Percentiles rank a stretch among this genome's conserved stretches.
phyloP scores from a whole-genome alignment of 2,113 vertebrate genomes.

The Paedocypris sp. region DNA sequence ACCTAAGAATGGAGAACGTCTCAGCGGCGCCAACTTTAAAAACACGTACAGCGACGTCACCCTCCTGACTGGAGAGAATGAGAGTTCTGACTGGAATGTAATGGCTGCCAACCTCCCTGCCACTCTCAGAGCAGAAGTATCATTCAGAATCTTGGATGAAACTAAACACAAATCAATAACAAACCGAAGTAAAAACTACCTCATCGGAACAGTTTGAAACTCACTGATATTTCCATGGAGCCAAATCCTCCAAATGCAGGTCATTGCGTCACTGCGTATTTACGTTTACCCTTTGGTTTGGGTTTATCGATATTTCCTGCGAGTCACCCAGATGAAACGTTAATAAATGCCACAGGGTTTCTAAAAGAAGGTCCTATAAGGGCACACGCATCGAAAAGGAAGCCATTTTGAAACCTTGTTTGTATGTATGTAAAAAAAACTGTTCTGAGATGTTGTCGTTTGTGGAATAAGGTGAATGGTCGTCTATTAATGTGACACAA shows the following conservation, averaged over 20 bases:
- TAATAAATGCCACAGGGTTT: not conserved
- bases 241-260: not conserved
- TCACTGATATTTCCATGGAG: not conserved
- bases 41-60: too few relatives aligned
- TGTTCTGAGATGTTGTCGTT: constrained; percentile 52
- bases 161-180: not conserved
- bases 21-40: constrained; percentile 26
- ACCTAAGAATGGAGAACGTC: constrained; percentile 36
- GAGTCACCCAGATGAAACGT: too few relatives aligned
- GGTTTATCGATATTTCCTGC: too few relatives aligned
- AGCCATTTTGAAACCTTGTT: not conserved
- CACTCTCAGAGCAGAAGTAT: not conserved
- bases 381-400: not conserved
- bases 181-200: constrained; percentile 5
- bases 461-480: constrained; percentile 53
- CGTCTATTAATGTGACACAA: constrained; percentile 57
- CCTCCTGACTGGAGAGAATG: too few relatives aligned
- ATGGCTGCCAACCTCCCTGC: not conserved
- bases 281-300: not conserved
- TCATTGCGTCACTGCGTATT: not conserved
- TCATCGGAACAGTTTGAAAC: not conserved
- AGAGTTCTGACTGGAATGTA: too few relatives aligned
- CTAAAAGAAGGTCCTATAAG: not conserved
- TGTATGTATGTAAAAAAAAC: constrained; percentile 18
- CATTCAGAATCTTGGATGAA: not conserved